A percentile compares a stretch with the other conserved stretches of the same genome.
phyloP scores from a whole-genome alignment of 2,888 invertebrate genomes.

The Caenorhabditis sp. region DNA sequence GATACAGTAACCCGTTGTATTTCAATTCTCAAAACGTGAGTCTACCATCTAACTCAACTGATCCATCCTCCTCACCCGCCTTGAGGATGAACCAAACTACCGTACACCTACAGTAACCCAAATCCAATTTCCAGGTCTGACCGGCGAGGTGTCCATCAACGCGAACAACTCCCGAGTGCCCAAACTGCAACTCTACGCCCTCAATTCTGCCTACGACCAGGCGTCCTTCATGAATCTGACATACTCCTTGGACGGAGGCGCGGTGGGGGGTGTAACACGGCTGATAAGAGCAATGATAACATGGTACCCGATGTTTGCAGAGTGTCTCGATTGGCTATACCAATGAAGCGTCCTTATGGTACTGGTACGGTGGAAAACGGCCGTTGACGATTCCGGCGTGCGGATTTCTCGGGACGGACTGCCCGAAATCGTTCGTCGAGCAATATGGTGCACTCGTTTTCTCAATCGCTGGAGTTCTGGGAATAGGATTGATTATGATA shows the following conservation, averaged over 20 bases:
- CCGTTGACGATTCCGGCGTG: conserved; percentile 66
- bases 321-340: conserved; percentile 45
- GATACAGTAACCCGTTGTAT: too few relatives aligned
- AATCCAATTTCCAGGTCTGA: conserved; percentile 50
- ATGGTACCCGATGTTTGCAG: conserved; percentile 33
- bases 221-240: conserved; percentile 65
- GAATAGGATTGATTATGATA: conserved; percentile 39
- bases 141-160: conserved; percentile 70
- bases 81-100: too few relatives aligned
- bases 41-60: too few relatives aligned
- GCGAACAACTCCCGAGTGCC: conserved; percentile 65
- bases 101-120: background rate
- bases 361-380: conserved; percentile 52
- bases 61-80: too few relatives aligned
- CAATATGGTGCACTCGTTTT: conserved; percentile 65
- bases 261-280: conserved; percentile 40
- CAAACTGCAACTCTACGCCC: conserved; percentile 62
- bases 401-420: conserved; percentile 63
- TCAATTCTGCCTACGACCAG: conserved; percentile 63
- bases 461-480: conserved; percentile 54
- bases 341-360: conserved; percentile 49
- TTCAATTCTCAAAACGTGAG: too few relatives aligned
- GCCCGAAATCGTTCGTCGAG: conserved; percentile 67
- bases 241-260: conserved; percentile 47
- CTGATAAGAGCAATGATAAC: background rate